Evolutionary conservation across 2,797 vertebrate species (phyloP), one percentile per base, ranked within the genome.

Genomic region (Pitangus sulphuratus): DNA sequence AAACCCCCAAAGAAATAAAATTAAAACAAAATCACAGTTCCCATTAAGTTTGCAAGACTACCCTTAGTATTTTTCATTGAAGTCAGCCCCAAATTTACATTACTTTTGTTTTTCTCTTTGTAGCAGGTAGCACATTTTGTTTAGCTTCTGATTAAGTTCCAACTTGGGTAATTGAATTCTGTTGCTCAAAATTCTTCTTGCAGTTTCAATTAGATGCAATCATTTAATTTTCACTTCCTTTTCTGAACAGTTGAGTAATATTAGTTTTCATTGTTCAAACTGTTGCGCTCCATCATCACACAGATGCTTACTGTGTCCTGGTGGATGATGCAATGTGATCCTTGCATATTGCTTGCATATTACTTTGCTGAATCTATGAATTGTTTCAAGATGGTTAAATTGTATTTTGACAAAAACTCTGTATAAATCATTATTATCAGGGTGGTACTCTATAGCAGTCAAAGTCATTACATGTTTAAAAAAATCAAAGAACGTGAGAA

Each of bases 181-280:
- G 47, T 94, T 95, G 51, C 84, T 92, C 66, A 72, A 56, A 94
- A 95, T 80, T 80, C 58, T 51, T 86, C 69, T 80, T 82, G 51
- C 44, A 90, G 60, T 96, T 95, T 94, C 90, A 82, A 87, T 86
- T 70, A 90, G 33, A 89, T 71, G 92, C 88, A 96, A 95, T 89
- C 22, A 84, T 87, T 89, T 54, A 72, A 79, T 96, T 96, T 91
- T 97, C 93, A 93, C 84, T 96, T 96, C 95, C 93, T 91, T 94
- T 92, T 96, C 68, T 93, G 51, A 83, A 9, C 18, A 66, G 26
- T 95, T 95, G 88, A 22, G 86, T 68, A 95, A 95, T 81, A 48
- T 35, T 56, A 47, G 24, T 60, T 28, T 87, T 31, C 28, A 26
- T 88, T 93, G 65, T 91, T 96, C 71, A 82, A 90, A 90, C 74